Evolutionary conservation across 2,797 vertebrate species (phyloP).

Genomic region (Oreortyx pictus): DNA sequence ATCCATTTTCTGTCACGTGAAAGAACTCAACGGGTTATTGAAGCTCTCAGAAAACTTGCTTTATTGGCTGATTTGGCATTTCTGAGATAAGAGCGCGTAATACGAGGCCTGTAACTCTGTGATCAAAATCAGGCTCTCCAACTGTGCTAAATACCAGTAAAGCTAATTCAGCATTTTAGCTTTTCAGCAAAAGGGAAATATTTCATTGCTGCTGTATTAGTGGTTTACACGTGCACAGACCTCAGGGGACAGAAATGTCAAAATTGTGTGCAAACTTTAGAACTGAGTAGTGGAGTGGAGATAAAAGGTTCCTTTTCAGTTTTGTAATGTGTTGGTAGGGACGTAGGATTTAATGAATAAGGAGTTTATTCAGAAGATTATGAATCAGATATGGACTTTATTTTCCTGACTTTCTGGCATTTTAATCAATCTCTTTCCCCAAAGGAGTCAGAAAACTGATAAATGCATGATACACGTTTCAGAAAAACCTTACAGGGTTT

Average conservation of each 20-base stretch:
- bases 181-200: not conserved
- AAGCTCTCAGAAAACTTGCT: not conserved
- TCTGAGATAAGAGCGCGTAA: not conserved
- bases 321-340: not conserved
- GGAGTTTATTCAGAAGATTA: not conserved
- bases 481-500: not conserved
- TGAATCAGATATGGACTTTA: not conserved
- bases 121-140: constrained; percentile 11
- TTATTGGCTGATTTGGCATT: not conserved
- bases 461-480: not conserved
- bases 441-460: not conserved
- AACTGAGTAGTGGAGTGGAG: not conserved
- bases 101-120: not conserved
- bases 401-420: not conserved
- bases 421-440: not conserved
- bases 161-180: not conserved
- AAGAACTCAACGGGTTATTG: not conserved
- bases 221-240: not conserved
- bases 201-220: not conserved
- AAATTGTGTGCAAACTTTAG: not conserved
- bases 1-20: not conserved
- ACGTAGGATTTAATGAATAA: not conserved
- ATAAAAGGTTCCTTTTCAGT: not conserved
- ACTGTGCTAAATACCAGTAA: not conserved
- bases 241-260: not conserved